These are phyloP conservation scores for Amphiduros pacificus DNA, from an alignment of 2,888 invertebrate genomes.

Conservation along the genomic window DNA sequence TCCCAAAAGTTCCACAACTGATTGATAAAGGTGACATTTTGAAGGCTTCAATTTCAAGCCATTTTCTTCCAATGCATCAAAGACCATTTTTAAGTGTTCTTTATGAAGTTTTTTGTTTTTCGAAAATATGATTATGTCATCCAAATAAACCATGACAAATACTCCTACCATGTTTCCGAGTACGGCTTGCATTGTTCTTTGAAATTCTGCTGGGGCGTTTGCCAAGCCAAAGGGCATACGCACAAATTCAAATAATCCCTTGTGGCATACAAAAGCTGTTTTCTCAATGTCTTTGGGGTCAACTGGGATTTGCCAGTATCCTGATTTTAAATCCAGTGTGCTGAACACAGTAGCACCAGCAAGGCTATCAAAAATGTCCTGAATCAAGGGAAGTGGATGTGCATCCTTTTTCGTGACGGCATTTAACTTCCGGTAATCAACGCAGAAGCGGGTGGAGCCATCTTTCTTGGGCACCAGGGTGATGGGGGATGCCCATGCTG, in stretches of 20 bases:
- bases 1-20: not conserved
- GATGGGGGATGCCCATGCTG: conserved; percentile 15
- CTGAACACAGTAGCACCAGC: conserved; percentile 23
- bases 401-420: conserved; percentile 10
- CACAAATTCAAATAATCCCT: conserved; percentile 25
- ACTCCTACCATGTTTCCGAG: not conserved
- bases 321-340: conserved; percentile 29
- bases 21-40: not conserved
- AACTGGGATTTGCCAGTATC: conserved; percentile 32
- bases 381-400: conserved; percentile 15
- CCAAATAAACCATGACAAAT: conserved; percentile 13
- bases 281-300: conserved; percentile 10
- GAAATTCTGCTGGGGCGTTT: conserved; percentile 16
- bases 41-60: not conserved
- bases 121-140: conserved; percentile 17
- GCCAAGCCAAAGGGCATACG: conserved; percentile 21
- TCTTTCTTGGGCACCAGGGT: conserved; percentile 16
- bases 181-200: conserved; percentile 22
- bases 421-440: conserved; percentile 14
- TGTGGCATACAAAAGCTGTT: conserved; percentile 27
- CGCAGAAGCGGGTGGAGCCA: conserved; percentile 10
- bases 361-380: conserved; percentile 25
- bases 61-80: not conserved
- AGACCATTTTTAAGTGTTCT: not conserved
- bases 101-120: not conserved